Evolutionary conservation across 2,113 vertebrate species (phyloP), one percentile per base, ranked within the genome.

Genomic region (Capricornis sumatraensis): DNA sequence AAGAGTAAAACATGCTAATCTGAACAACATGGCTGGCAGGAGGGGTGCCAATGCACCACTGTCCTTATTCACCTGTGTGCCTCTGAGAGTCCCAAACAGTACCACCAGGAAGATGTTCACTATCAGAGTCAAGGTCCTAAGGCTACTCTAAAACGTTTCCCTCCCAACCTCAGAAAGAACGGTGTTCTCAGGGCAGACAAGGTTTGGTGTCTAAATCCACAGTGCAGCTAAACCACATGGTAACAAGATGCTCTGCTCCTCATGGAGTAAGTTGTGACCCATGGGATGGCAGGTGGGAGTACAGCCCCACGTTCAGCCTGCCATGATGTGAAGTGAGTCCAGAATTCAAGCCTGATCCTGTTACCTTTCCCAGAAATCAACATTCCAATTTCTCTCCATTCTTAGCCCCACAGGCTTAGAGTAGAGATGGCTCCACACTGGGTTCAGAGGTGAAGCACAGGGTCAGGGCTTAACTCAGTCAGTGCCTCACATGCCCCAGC

Each of bases 1-100:
- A 60, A 76, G 62, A 89, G 36, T 17, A 50, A 85, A 36, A 78
- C 12, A 8, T 11, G 71, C 71, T 91, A n/a, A 78, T 14, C 25
- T 53, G 57, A 47, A 19, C 45, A 50, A 50, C 0, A 0, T 1
- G 74, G 74, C 28, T 52, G 36, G 19, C 1, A 19, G 52, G 23
- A 47, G 19, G 13, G 36, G 0, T 43, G 3, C 91, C 58, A 15
- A 0, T 40, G 43, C 5, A 5, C 74, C 25, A 55, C 62, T 95
- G 25, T 30, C 27, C 33, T 84, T 14, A 67, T 27, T 88, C 27
- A 55, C 27, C 53, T 17, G 36, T 74, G 16, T 2, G 5, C 8
- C 8, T 36, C 23, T 55, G 30, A 85, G 52, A 92, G 79, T 84
- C 62, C 84, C 79, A 62, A 81, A 67, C 0, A 85, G 19, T 36